Conservation (phyloP, 2,888 invertebrate species). For the Hedya salicella region DNA sequence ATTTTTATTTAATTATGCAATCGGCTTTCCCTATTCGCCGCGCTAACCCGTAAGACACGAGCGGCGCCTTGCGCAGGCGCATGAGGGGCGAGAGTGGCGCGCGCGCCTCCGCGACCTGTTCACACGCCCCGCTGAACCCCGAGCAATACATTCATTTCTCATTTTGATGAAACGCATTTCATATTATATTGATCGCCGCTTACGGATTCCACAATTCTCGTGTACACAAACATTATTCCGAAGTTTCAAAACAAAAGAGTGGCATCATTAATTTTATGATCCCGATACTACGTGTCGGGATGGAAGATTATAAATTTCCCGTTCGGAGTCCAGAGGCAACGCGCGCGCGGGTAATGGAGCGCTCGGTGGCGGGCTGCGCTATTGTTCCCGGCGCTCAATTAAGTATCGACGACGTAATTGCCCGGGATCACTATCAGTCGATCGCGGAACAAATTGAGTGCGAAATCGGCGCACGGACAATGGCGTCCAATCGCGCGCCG, state of each 20-base stretch:
- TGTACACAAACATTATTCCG: constrained; percentile 35
- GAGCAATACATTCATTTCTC: constrained; percentile 43
- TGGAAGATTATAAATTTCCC: constrained; percentile 14
- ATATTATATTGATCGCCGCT: constrained; percentile 42
- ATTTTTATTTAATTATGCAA: constrained; percentile 41
- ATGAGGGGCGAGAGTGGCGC: too few species aligned
- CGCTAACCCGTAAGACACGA: constrained; percentile 39
- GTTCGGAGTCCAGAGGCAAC: background rate
- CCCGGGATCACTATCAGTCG: constrained; percentile 54
- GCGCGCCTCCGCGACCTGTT: constrained; percentile 42
- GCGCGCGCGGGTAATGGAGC: background rate
- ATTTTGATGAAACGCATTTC: constrained; percentile 44
- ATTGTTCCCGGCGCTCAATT: constrained; percentile 55
- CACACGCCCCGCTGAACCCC: constrained; percentile 46
- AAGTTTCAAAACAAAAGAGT: constrained; percentile 39
- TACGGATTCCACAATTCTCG: constrained; percentile 39
- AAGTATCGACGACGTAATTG: constrained; percentile 62
- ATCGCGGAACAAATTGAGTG: constrained; percentile 74
- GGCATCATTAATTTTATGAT: constrained; percentile 39
- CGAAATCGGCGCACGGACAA: constrained; percentile 58
- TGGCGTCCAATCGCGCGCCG: constrained; percentile 55
- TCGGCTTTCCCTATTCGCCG: constrained; percentile 38
- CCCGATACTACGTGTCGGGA: background rate
- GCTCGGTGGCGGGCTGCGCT: constrained; percentile 23
- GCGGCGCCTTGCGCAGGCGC: too few species aligned